Base-by-base conservation (phyloP, 2,113 vertebrate genomes). In the Calonectris borealis region DNA sequence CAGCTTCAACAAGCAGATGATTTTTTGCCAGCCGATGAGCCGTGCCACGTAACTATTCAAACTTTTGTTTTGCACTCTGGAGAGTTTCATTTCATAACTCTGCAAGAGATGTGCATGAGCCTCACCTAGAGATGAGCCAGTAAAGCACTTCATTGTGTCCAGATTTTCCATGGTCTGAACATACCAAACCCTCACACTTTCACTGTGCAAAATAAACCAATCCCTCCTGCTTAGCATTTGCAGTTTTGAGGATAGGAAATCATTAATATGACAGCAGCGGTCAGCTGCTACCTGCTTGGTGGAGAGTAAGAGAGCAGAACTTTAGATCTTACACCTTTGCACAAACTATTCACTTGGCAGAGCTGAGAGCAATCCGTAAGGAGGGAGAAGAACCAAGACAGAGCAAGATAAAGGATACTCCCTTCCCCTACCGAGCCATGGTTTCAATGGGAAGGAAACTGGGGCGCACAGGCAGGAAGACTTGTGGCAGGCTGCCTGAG, bases 121-220 rank as follows among this genome's bases (percentile, higher is more conserved):
- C 78, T 96, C 94, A 96, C 81, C 93, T 94, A 58, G 52, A 82
- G 78, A 54, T 38, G 77, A 86, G 54, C 58, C 61, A 69, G 34
- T 4, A 57, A 75, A 84, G 36, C 48, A 34, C 48, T 79, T 54
- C 72, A 38, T 76, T 83, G 73, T 77, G 60, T 51, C 58, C 91
- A 70, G 26, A 65, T 85, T 95, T 94, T 68, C 81, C 84, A 70
- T 38, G 46, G 52, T 40, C 73, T 93, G 78, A 66, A 72, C 38
- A 38, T 3, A 11, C 10, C 73, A 27, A 83, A 66, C 40, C 26
- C 49, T 91, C 34, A 2, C 14, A 36, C 70, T 77, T 48, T 71
- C 75, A 17, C 38, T n/a, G 44, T 27, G 73, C 61, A 46, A 80
- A 94, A 72, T 40, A 92, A 89, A 83, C 16, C 72, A 75, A 55